Percentiles rank a stretch among this genome's conserved stretches.
Evolutionary conservation across 2,113 vertebrate species (phyloP).

Genomic region (Chionomys nivalis): DNA sequence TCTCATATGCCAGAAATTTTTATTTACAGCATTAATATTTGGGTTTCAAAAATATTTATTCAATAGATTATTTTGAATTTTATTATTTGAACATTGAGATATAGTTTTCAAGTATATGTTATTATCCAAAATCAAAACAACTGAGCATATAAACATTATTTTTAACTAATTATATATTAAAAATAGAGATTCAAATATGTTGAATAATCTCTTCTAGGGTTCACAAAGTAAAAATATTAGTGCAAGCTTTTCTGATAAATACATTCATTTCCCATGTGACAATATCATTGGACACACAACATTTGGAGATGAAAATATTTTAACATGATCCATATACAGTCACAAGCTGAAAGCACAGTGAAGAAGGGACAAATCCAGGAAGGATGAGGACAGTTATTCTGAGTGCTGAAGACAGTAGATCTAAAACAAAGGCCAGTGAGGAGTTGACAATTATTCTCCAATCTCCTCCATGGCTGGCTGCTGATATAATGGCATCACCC

Average conservation of each 20-base stretch:
- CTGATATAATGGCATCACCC: constrained; percentile 31
- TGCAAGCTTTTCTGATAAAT: neutral
- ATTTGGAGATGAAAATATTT: constrained; percentile 22
- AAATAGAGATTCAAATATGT: constrained; percentile 10
- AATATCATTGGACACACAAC: neutral
- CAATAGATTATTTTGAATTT: neutral
- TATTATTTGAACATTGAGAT: neutral
- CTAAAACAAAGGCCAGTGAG: constrained; percentile 45
- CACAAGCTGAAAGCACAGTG: neutral
- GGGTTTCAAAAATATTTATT: neutral
- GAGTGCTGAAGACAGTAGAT: neutral
- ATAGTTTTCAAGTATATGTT: neutral
- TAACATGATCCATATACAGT: neutral
- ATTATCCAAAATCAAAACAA: neutral
- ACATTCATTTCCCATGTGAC: neutral
- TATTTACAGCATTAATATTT: neutral
- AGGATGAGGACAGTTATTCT: neutral
- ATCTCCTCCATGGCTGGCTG: constrained; percentile 41
- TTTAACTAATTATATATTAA: neutral
- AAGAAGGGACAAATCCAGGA: neutral
- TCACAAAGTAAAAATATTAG: neutral
- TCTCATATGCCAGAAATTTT: neutral
- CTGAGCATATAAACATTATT: neutral
- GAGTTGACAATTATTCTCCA: constrained; percentile 58
- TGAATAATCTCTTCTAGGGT: neutral